phyloP scores from a whole-genome alignment of 2,113 vertebrate species.

The Chaetodon trifascialis region DNA sequence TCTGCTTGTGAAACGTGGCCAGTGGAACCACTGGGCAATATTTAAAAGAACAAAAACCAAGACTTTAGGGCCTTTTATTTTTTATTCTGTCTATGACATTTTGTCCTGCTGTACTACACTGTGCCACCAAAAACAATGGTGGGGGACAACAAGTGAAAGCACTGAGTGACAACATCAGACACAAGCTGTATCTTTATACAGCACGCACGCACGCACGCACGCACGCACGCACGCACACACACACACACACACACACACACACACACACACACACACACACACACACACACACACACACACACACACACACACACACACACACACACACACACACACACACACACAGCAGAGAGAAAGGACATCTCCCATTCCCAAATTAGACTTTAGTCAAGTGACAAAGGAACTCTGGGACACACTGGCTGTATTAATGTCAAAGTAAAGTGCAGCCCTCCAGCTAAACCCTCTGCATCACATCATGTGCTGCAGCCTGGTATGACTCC shows the following conservation, averaged over 20 bases:
- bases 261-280: conserved; percentile 18
- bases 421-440: conserved; percentile 73
- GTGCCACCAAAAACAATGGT: neutral
- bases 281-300: conserved; percentile 25
- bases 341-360: conserved; percentile 62
- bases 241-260: conserved; percentile 32
- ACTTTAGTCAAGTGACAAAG: conserved; percentile 83
- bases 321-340: conserved; percentile 17
- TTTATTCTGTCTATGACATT: neutral
- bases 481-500: conserved; percentile 55
- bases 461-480: conserved; percentile 73
- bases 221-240: conserved; percentile 11
- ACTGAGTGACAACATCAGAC: conserved; percentile 1
- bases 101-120: neutral
- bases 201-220: too few species aligned
- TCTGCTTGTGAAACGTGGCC: too few species aligned
- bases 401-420: conserved; percentile 69
- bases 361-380: conserved; percentile 79
- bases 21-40: too few species aligned
- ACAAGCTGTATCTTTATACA: conserved; percentile 13
- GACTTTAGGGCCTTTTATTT: neutral
- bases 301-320: conserved; percentile 32
- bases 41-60: too few species aligned
- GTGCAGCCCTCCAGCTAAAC: conserved; percentile 59
- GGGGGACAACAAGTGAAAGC: conserved; percentile 5